A percentile compares a stretch with the other conserved stretches of the same genome.
Conservation (phyloP, 1,140 invertebrate genomes). For the Zaprionus ghesquierei region DNA sequence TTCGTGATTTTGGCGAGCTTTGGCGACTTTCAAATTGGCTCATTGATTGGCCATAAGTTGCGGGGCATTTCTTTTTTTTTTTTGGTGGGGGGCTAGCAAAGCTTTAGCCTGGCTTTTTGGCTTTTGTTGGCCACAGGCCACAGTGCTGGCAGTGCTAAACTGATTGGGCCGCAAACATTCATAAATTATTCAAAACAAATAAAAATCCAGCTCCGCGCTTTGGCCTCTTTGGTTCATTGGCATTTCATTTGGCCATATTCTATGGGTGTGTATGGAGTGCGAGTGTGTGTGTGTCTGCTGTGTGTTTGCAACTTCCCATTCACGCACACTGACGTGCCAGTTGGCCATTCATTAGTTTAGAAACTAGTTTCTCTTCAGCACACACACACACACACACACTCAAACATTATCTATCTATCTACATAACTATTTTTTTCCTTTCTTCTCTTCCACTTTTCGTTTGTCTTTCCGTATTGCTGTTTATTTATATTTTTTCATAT, state of each 20-base stretch:
- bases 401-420: slow-evolving; percentile 25
- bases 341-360: slow-evolving; percentile 66
- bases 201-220: slow-evolving; percentile 44
- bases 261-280: neutral
- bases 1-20: slow-evolving; percentile 1
- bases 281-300: slow-evolving; percentile 5
- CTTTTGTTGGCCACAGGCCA: too few species aligned
- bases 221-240: slow-evolving; percentile 79
- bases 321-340: slow-evolving; percentile 52
- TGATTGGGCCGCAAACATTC: slow-evolving; percentile 50
- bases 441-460: slow-evolving; percentile 17
- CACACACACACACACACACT: slow-evolving; percentile 11
- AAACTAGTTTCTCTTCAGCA: slow-evolving; percentile 71
- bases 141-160: slow-evolving; percentile 22
- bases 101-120: neutral
- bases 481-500: neutral
- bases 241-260: slow-evolving; percentile 69
- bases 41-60: slow-evolving; percentile 29
- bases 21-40: slow-evolving; percentile 38
- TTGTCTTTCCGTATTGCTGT: slow-evolving; percentile 30
- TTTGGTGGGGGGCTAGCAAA: neutral
- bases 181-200: slow-evolving; percentile 74
- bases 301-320: slow-evolving; percentile 69
- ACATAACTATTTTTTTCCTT: slow-evolving; percentile 16
- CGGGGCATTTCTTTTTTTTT: neutral